Conservation (phyloP, 2,888 invertebrate genomes). For the Drosophila flavopinicola region DNA sequence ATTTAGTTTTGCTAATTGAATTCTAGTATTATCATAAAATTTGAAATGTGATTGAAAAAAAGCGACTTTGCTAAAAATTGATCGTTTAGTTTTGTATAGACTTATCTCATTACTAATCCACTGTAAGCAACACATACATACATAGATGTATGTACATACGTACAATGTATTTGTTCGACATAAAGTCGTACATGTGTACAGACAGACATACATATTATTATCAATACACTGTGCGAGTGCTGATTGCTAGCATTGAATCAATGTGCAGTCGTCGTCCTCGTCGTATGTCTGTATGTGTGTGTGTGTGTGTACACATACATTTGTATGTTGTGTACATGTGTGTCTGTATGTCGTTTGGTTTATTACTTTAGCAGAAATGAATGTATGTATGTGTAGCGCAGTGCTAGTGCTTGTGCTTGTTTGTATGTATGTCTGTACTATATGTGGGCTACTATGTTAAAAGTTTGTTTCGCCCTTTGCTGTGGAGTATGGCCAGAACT, state of each 20-base stretch:
- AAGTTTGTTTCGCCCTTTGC: constrained; percentile 57
- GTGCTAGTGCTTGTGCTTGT: constrained; percentile 27
- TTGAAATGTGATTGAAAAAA: too few species aligned
- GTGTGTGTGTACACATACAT: constrained; percentile 4
- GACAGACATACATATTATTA: background rate
- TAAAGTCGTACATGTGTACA: constrained; percentile 1
- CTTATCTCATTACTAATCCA: background rate
- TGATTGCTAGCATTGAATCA: constrained; percentile 48
- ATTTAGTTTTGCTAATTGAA: too few species aligned
- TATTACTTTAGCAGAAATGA: constrained; percentile 53
- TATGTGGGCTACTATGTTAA: constrained; percentile 77
- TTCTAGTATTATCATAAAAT: too few species aligned
- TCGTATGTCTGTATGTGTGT: background rate
- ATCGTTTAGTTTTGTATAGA: background rate
- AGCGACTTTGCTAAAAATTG: too few species aligned
- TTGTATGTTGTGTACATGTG: constrained; percentile 1
- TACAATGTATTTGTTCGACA: too few species aligned
- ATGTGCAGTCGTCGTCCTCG: constrained; percentile 55
- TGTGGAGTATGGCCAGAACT: constrained; percentile 38
- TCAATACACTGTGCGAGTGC: constrained; percentile 27
- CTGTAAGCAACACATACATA: background rate
- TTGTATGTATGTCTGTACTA: constrained; percentile 33
- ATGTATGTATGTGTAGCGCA: constrained; percentile 27
- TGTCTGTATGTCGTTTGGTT: constrained; percentile 49
- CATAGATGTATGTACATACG: background rate